A percentile compares a stretch with the other conserved stretches of the same genome.
Conservation (phyloP, 2,797 vertebrate genomes). For the Paramormyrops hopkinsi region DNA sequence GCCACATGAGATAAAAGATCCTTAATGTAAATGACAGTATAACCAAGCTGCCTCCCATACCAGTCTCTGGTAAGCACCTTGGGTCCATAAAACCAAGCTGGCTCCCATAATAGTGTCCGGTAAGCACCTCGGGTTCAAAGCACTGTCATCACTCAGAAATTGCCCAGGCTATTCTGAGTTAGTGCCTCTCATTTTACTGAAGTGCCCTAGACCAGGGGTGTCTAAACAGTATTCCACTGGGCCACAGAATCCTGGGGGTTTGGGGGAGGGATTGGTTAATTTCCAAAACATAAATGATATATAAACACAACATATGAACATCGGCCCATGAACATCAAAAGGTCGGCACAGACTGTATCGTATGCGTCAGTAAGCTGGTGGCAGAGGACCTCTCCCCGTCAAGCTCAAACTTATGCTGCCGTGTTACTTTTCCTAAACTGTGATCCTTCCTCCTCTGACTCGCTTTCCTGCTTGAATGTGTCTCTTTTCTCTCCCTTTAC, state of each 20-base stretch:
- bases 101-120: background rate
- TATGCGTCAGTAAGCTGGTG: background rate
- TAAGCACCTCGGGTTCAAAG: background rate
- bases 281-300: background rate
- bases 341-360: background rate
- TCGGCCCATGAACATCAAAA: background rate
- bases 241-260: background rate
- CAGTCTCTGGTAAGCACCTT: constrained; percentile 73
- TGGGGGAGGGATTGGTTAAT: background rate
- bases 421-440: constrained; percentile 21
- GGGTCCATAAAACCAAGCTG: background rate
- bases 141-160: background rate
- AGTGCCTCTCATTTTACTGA: background rate
- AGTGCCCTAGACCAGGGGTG: background rate
- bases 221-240: background rate
- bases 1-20: background rate
- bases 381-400: background rate
- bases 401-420: background rate
- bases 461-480: constrained; percentile 58
- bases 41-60: constrained; percentile 90
- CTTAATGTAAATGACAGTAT: background rate
- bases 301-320: background rate
- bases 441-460: constrained; percentile 54
- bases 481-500: constrained; percentile 65
- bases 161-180: background rate